Percentiles rank a stretch among this genome's conserved stretches.
Evolutionary conservation across 2,797 vertebrate species (phyloP).

Genomic region (Sylvilagus floridanus): DNA sequence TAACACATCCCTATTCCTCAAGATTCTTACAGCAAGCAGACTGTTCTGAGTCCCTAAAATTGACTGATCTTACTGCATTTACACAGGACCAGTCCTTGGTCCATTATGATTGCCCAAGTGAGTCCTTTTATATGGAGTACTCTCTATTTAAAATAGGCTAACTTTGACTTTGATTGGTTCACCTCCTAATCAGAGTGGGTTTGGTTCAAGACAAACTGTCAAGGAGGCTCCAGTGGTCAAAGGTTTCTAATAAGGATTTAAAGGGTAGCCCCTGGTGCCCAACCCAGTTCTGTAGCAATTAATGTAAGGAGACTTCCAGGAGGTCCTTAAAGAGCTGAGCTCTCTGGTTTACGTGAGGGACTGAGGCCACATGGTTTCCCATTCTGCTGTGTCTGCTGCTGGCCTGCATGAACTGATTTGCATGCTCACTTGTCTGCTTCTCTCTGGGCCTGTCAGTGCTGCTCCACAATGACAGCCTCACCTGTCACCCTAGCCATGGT

Average conservation of each 20-base stretch:
- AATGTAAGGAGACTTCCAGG: neutral
- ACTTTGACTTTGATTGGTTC: neutral
- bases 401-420: neutral
- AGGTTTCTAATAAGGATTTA: neutral
- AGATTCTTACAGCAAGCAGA: neutral
- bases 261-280: neutral
- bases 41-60: neutral
- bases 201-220: slow-evolving; percentile 11
- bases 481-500: neutral
- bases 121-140: neutral
- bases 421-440: neutral
- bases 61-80: neutral
- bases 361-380: neutral
- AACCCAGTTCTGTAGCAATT: neutral
- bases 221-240: neutral
- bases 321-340: neutral
- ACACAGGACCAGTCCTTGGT: neutral
- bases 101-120: neutral
- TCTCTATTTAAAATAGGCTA: neutral
- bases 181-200: neutral
- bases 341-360: neutral
- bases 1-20: neutral
- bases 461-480: neutral
- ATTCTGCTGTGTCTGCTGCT: neutral
- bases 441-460: neutral